phyloP scores from a whole-genome alignment of 2,888 invertebrate species.

The Morpho helenor region DNA sequence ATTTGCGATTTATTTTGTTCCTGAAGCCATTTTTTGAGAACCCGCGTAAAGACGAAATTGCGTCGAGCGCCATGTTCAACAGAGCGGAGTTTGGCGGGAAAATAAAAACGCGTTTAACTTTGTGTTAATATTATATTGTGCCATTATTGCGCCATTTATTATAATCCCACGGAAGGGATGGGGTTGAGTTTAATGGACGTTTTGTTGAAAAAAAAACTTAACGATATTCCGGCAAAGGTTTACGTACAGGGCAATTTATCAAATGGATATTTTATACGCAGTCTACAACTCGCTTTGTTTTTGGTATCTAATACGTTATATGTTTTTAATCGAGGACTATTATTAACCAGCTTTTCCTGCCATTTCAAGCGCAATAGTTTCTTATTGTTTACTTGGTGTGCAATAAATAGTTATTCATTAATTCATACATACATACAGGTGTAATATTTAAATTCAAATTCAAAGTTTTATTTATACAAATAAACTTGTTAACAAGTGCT shows the following conservation, averaged over 20 bases:
- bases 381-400: too few relatives aligned
- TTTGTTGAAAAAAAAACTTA: conserved; percentile 71
- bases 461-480: too few relatives aligned
- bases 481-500: too few relatives aligned
- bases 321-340: too few relatives aligned
- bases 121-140: conserved; percentile 79
- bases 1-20: conserved; percentile 70
- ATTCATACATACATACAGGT: too few relatives aligned
- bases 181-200: conserved; percentile 76
- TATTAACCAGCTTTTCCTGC: too few relatives aligned
- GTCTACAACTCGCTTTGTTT: not conserved
- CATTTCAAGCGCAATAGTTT: too few relatives aligned
- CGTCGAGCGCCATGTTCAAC: conserved; percentile 49
- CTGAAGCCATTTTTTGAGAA: conserved; percentile 63
- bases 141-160: conserved; percentile 78
- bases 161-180: conserved; percentile 73
- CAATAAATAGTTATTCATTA: too few relatives aligned
- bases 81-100: conserved; percentile 66
- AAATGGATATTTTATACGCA: conserved; percentile 18
- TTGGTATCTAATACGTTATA: not conserved
- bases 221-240: conserved; percentile 47
- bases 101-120: conserved; percentile 78
- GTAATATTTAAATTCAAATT: too few relatives aligned
- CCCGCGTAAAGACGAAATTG: conserved; percentile 58
- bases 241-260: conserved; percentile 23